Conservation (phyloP, 2,888 invertebrate species). For the Spodoptera exigua region DNA sequence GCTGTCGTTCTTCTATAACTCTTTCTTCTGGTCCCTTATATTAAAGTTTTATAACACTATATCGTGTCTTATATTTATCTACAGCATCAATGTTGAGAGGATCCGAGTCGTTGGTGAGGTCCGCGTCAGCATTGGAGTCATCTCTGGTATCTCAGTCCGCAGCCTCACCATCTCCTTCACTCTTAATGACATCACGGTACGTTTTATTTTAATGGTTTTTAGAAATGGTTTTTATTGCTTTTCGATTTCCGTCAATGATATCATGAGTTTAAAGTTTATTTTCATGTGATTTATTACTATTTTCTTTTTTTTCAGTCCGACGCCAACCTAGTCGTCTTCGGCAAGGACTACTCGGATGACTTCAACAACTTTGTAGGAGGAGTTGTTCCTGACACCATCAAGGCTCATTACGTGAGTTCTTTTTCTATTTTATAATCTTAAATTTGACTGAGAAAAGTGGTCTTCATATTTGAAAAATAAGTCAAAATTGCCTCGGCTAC, state of each 20-base stretch:
- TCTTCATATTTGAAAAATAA: no score
- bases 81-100: conserved; percentile 64
- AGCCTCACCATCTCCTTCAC: conserved; percentile 62
- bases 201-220: background rate
- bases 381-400: conserved; percentile 40
- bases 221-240: no score
- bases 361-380: conserved; percentile 49
- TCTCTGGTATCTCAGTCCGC: conserved; percentile 71
- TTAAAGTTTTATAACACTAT: no score
- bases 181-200: conserved; percentile 69
- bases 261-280: no score
- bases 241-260: no score
- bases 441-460: no score
- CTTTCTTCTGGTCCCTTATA: no score
- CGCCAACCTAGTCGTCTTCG: conserved; percentile 41
- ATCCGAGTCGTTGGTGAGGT: conserved; percentile 62
- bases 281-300: no score
- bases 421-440: background rate
- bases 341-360: conserved; percentile 41
- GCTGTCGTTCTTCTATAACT: no score
- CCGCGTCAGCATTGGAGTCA: conserved; percentile 65
- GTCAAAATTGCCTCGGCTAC: no score
- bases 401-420: conserved; percentile 34
- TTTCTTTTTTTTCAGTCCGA: conserved; percentile 52
- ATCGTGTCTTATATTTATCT: no score